Conservation (phyloP, 2,113 vertebrate genomes). For the Tauraco erythrolophus region DNA sequence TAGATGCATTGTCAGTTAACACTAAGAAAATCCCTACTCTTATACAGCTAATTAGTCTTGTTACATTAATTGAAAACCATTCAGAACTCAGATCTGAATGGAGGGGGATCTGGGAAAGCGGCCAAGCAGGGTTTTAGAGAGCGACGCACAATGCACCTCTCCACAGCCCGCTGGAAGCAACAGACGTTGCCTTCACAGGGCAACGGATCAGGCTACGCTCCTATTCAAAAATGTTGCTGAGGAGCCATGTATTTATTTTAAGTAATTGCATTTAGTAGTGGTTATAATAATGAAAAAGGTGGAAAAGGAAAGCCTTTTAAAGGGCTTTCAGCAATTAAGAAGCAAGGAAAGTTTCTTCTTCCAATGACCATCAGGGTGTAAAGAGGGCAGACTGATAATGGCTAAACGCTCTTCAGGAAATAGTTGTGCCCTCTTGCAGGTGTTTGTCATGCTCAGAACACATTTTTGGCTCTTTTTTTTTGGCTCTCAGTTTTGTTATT, state of each 20-base stretch:
- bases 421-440: neutral
- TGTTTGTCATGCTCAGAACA: neutral
- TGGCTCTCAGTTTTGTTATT: neutral
- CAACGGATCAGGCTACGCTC: fast-evolving
- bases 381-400: neutral
- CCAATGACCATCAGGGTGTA: neutral
- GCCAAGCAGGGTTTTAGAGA: neutral
- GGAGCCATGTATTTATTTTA: neutral
- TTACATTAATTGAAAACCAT: slow-evolving; percentile 61
- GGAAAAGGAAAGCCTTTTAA: neutral
- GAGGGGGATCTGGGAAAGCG: neutral
- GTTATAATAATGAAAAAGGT: slow-evolving; percentile 31
- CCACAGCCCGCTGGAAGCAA: neutral
- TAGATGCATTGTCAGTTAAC: neutral
- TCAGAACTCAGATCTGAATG: slow-evolving; percentile 20
- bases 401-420: neutral
- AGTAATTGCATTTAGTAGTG: neutral
- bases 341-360: neutral
- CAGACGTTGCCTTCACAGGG: fast-evolving
- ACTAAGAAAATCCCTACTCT: slow-evolving; percentile 29
- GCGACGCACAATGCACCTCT: neutral
- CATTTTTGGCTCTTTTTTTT: neutral
- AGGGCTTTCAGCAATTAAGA: neutral
- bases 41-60: slow-evolving; percentile 57
- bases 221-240: neutral